Base-by-base conservation (phyloP, 2,888 invertebrate genomes). In the Cephus sareptanus region DNA sequence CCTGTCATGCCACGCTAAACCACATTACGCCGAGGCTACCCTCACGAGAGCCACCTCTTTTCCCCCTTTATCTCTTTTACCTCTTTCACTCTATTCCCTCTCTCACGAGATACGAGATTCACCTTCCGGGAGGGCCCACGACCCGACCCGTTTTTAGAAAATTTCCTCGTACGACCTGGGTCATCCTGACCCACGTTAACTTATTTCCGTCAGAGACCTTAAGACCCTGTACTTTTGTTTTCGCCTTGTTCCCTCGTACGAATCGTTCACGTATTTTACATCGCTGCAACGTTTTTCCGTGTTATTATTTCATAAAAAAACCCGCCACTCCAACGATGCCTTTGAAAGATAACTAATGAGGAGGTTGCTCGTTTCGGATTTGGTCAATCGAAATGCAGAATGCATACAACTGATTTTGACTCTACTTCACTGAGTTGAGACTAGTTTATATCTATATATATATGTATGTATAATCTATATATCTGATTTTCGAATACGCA, bases 1-100 rank as follows among this genome's bases (percentile, higher is more conserved):
- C 86, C 88, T 88, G 88, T 87, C 89, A 87, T 88, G 87, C 88
- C 86, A 85, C 79, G 88, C 85, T 88, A 89, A 87, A 88, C 87
- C 85, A 88, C 87, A 87, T 90, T 90, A 87, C 56, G 56, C 56
- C 56, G 56, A 56, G 56, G 23, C 56, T 56, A 56, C 56, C 56
- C 56, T 56, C 56, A 23, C 56, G 56, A 74, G 69, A 75, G 69
- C 79, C 80, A 78, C 80, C 79, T 80, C 79, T 80, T 80, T 82
- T 81, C 79, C 79, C 78, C 80, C 73, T 79, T 78, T 77, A 76
- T 80, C 76, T 76, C 76, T 74, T 40, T 79, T 78, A 56, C 56
- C 56, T 56, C 56, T 56, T 56, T 40, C 15, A 6, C 56, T 56
- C 23, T 56, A 23, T 56, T 56, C 56, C 56, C 23, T 56, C 23